Evolutionary conservation across 2,888 invertebrate species (phyloP).

Genomic region (Dione vanillae): DNA sequence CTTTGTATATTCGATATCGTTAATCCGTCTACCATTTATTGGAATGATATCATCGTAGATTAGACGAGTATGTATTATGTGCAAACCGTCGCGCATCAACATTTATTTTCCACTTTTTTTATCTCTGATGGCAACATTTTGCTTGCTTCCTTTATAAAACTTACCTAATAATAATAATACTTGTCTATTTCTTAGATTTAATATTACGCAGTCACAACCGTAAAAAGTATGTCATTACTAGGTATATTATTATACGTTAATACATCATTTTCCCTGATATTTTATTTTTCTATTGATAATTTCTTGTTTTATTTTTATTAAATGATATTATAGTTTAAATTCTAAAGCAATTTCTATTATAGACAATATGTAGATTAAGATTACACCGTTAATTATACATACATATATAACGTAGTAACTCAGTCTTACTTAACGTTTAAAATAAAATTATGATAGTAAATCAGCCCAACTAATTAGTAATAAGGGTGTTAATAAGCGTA

Average conservation of each 20-base stretch:
- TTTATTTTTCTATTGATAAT: not conserved
- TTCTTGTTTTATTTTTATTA: not conserved
- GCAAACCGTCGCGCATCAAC: slow-evolving; percentile 6
- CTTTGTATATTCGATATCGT: slow-evolving; percentile 23
- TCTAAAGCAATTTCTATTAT: not conserved
- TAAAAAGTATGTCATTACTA: not conserved
- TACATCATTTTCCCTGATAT: not conserved
- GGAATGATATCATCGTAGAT: slow-evolving; percentile 34
- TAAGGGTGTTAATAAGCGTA: slow-evolving; percentile 23
- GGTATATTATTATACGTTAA: not conserved
- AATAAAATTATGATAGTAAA: not conserved
- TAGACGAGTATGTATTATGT: no score
- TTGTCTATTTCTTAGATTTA: slow-evolving; percentile 7
- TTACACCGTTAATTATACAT: not conserved
- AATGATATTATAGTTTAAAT: not conserved
- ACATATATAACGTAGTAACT: not conserved
- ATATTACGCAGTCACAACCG: not conserved
- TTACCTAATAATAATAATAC: not conserved
- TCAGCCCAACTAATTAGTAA: not conserved
- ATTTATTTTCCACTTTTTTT: slow-evolving; percentile 2
- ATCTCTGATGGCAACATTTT: slow-evolving; percentile 10
- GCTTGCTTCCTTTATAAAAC: slow-evolving; percentile 8
- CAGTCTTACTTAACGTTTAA: not conserved
- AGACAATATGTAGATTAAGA: not conserved
- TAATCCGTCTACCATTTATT: slow-evolving; percentile 38